Evolutionary conservation across 1,140 invertebrate genomes (phyloP).

Genomic region (Microplitis mediator): DNA sequence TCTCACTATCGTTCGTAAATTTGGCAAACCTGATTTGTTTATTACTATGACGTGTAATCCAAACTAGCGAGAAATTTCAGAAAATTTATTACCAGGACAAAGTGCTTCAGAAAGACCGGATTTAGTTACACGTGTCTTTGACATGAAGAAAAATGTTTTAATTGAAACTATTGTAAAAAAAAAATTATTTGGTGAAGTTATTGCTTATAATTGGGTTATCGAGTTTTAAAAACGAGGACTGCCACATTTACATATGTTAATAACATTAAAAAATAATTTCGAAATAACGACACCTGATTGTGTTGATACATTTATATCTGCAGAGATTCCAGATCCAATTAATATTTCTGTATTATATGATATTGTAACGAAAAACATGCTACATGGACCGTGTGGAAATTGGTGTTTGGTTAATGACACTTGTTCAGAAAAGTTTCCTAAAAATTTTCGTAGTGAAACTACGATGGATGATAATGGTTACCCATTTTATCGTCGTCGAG

Average conservation of each 20-base stretch:
- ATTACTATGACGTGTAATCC: too few species aligned
- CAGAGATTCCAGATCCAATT: too few species aligned
- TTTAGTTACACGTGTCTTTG: slow-evolving; percentile 23
- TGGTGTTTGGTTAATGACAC: slow-evolving; percentile 35
- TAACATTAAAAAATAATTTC: slow-evolving; percentile 33
- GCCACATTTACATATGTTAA: slow-evolving; percentile 19
- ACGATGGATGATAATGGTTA: slow-evolving; percentile 12
- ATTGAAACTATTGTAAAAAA: slow-evolving; percentile 1
- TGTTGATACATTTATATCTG: slow-evolving; percentile 26
- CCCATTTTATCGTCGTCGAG: neutral
- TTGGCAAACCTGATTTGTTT: slow-evolving; percentile 60
- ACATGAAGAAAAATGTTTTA: slow-evolving; percentile 20
- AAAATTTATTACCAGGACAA: too few species aligned
- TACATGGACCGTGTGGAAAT: slow-evolving; percentile 46
- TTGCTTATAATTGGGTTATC: slow-evolving; percentile 1
- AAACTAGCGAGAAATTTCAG: too few species aligned
- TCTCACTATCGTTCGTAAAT: slow-evolving; percentile 56
- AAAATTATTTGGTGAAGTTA: slow-evolving; percentile 1
- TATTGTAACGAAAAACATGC: slow-evolving; percentile 31
- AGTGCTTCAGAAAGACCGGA: slow-evolving; percentile 42
- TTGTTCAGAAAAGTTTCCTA: slow-evolving; percentile 42
- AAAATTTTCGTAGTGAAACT: slow-evolving; percentile 2
- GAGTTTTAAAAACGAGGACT: slow-evolving; percentile 7
- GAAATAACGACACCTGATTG: slow-evolving; percentile 12
- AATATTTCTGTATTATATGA: neutral